Evolutionary conservation across 2,113 vertebrate genomes (phyloP), one percentile per base, ranked within the genome.

Genomic region (Pachyramphus minor): DNA sequence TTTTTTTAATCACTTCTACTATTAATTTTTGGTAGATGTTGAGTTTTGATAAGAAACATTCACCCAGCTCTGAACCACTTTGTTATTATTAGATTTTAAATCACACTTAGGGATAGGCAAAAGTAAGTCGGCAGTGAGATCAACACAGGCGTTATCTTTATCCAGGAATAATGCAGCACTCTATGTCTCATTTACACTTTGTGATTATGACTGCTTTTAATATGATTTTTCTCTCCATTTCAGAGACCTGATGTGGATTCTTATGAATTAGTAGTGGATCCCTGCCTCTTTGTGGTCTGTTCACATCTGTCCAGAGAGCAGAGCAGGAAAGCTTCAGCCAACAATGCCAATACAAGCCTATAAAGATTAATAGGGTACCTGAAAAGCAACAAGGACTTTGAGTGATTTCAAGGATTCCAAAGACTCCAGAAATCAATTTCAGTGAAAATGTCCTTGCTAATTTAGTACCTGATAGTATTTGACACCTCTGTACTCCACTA

Each of bases 361-460:
- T 95, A 96, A 98, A 98, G 98, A 98, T 98, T 98, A 98, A 98
- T 98, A 97, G 94, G 89, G 84, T 88, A 84, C 93, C 97, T 96
- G 92, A 96, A 97, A 97, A 96, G 93, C 92, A 97, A 97, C 96
- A 96, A 97, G 95, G 97, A 96, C 96, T 98, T 94, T 96, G 93
- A 96, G 95, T 96, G 95, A 97, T 98, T 98, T 98, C 93, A 95
- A 98, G 97, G 97, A 98, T 97, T 98, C 96, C 49, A 92, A 95
- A 97, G 95, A 91, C 90, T 96, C 88, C 75, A 97, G 90, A 96
- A 98, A 98, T 98, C 98, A 97, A 98, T 98, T 98, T 96, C 84
- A 89, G 84, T 97, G 97, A 98, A 98, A 98, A 97, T 91, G 94
- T 92, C 97, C 98, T 97, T 97, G 95, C 96, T 98, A 98, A 97